Evolutionary conservation across 2,888 invertebrate genomes (phyloP).

Genomic region (Unio pictorum): DNA sequence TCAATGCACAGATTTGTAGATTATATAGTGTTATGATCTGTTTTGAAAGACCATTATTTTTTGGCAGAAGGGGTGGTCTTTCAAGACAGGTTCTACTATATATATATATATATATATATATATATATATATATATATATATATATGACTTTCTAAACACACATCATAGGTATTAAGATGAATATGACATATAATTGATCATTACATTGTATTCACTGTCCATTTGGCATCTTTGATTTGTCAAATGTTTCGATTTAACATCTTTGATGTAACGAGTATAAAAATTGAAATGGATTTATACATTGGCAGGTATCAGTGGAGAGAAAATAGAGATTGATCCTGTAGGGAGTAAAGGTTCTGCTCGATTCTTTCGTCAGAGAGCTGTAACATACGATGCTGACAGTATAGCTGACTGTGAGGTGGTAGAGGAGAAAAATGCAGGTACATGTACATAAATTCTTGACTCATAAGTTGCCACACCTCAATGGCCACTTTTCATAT

Average conservation of each 20-base stretch:
- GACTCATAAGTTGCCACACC: too few relatives aligned
- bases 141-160: too few relatives aligned
- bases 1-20: too few relatives aligned
- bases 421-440: constrained; percentile 80
- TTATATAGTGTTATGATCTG: too few relatives aligned
- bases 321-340: constrained; percentile 92
- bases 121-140: too few relatives aligned
- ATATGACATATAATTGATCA: neutral
- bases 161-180: too few relatives aligned
- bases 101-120: too few relatives aligned
- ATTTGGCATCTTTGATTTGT: neutral
- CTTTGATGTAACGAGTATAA: neutral
- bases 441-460: constrained; percentile 25
- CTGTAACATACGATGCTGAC: constrained; percentile 89
- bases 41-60: too few relatives aligned
- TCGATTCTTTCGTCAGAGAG: constrained; percentile 79
- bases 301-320: constrained; percentile 82
- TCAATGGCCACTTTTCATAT: too few relatives aligned
- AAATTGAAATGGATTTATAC: neutral
- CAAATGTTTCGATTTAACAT: neutral
- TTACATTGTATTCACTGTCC: neutral
- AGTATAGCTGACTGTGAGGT: constrained; percentile 90
- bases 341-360: constrained; percentile 75
- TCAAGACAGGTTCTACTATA: too few relatives aligned
- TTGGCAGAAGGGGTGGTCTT: too few relatives aligned